Evolutionary conservation across 2,888 invertebrate species (phyloP).

Genomic region (Xestobium rufovillosum): DNA sequence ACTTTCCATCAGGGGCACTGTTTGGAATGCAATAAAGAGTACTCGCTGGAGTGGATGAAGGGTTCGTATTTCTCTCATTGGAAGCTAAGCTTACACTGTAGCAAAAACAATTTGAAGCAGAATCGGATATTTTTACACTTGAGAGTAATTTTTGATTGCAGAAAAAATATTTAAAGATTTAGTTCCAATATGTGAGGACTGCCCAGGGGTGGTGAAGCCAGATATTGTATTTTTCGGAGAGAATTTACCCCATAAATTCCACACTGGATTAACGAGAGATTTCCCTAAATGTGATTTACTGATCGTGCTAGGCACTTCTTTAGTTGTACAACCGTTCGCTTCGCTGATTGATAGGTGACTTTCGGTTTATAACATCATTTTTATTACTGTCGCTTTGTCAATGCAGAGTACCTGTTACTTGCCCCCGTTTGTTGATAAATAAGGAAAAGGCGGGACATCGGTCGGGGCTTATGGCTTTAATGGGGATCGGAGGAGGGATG

Average conservation of each 20-base stretch:
- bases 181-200: constrained; percentile 67
- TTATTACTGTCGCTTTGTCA: neutral
- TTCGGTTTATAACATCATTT: neutral
- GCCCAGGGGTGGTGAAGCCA: constrained; percentile 77
- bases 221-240: constrained; percentile 97
- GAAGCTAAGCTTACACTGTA: no score
- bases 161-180: constrained; percentile 64
- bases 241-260: constrained; percentile 73
- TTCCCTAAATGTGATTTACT: constrained; percentile 82
- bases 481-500: constrained; percentile 52
- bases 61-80: constrained; percentile 41
- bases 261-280: constrained; percentile 60
- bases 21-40: constrained; percentile 63
- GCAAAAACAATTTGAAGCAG: no score
- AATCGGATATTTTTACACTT: neutral
- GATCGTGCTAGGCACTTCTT: constrained; percentile 91
- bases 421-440: constrained; percentile 82
- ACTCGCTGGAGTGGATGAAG: constrained; percentile 79
- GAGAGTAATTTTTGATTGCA: constrained; percentile 38
- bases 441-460: constrained; percentile 62
- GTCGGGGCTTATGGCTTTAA: constrained; percentile 35
- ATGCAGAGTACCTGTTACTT: constrained; percentile 56
- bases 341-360: constrained; percentile 70
- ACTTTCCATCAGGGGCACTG: constrained; percentile 87
- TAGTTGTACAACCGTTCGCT: constrained; percentile 92